A percentile compares a stretch with the other conserved stretches of the same genome.
phyloP scores from a whole-genome alignment of 2,797 vertebrate species.

The Adelosebastes latens region DNA sequence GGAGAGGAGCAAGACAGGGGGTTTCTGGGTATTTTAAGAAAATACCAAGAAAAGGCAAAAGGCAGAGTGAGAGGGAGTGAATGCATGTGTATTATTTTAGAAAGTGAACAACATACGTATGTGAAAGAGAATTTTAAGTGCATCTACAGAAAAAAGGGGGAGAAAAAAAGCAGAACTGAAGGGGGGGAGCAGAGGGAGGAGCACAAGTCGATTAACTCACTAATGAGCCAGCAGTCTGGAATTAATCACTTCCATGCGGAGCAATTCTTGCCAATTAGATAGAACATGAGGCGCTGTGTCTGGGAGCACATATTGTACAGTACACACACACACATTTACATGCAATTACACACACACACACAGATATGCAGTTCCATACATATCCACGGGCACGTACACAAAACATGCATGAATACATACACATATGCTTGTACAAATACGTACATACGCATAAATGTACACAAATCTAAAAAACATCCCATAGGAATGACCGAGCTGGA shows the following conservation, averaged over 20 bases:
- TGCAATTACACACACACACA: constrained; percentile 9
- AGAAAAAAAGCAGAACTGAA: constrained; percentile 8
- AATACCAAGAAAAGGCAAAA: constrained; percentile 3
- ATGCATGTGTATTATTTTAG: constrained; percentile 11
- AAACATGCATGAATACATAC: not conserved
- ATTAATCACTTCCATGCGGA: constrained; percentile 86
- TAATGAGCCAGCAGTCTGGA: constrained; percentile 86
- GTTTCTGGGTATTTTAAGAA: constrained; percentile 28
- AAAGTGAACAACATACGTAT: constrained; percentile 20
- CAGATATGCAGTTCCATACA: not conserved
- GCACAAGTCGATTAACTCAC: constrained; percentile 80
- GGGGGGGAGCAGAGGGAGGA: constrained; percentile 8
- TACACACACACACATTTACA: constrained; percentile 25
- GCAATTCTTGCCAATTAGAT: constrained; percentile 80
- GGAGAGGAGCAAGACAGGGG: not conserved
- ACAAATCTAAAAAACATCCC: constrained; percentile 38
- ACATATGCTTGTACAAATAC: not conserved
- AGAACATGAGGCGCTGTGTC: constrained; percentile 71
- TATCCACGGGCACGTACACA: not conserved
- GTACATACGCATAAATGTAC: not conserved
- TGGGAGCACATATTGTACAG: constrained; percentile 59
- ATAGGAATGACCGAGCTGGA: constrained; percentile 38
- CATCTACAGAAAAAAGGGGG: not conserved
- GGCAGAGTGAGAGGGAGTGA: not conserved
- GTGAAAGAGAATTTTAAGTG: constrained; percentile 10